Conservation (phyloP, 2,113 vertebrate genomes). For the Platichthys flesus region DNA sequence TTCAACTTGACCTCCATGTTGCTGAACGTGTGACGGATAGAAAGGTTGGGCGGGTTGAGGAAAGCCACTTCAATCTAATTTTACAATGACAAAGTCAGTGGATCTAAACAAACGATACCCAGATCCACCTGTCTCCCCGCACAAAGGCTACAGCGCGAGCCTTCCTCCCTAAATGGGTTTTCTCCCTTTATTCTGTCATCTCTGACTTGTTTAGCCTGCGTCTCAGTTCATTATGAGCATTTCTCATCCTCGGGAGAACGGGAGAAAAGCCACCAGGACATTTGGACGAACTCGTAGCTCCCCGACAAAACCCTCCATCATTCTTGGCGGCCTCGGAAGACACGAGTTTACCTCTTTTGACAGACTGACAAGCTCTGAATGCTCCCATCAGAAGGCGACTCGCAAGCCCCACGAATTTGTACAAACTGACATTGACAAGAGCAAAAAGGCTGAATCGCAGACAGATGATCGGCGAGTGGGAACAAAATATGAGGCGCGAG, state of each 20-base stretch:
- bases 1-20: background rate
- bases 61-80: conserved; percentile 6
- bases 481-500: background rate
- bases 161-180: background rate
- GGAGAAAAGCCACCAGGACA: conserved; percentile 6
- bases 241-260: conserved; percentile 7
- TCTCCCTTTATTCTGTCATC: background rate
- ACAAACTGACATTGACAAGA: conserved; percentile 12
- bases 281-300: conserved; percentile 3
- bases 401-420: conserved; percentile 31
- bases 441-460: conserved; percentile 5
- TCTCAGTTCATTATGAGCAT: conserved; percentile 20
- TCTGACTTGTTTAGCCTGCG: conserved; percentile 10
- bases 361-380: conserved; percentile 42
- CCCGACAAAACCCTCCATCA: background rate
- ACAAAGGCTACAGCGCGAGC: background rate
- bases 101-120: background rate
- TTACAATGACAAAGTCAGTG: background rate
- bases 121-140: background rate
- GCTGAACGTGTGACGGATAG: conserved; percentile 10
- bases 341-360: conserved; percentile 25
- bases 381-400: conserved; percentile 20
- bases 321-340: background rate
- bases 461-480: conserved; percentile 20
- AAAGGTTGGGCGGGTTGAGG: background rate